These are phyloP conservation scores for Drusus annulatus DNA, from an alignment of 1,140 invertebrate genomes.

Conservation along the genomic window DNA sequence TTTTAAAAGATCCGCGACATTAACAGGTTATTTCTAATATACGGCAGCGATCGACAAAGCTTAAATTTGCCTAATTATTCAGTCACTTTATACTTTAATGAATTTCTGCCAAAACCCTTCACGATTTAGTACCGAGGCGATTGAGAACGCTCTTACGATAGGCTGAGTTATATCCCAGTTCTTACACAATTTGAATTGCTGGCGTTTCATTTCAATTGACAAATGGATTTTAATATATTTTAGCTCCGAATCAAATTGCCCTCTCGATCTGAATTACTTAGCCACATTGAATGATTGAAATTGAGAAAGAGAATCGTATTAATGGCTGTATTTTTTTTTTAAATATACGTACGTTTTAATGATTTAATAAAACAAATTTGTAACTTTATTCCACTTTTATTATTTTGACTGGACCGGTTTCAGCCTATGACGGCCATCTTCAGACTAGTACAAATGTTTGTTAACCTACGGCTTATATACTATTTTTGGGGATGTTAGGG, in stretches of 20 bases:
- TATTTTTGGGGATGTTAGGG: no score
- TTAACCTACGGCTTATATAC: no score
- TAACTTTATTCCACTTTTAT: no score
- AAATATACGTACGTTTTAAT: no score
- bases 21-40: conserved; percentile 27
- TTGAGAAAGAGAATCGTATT: neutral
- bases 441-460: no score
- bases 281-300: conserved; percentile 16
- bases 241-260: conserved; percentile 10
- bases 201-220: conserved; percentile 47
- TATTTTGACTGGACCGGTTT: no score
- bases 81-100: conserved; percentile 34
- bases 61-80: conserved; percentile 35
- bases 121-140: conserved; percentile 6
- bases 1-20: conserved; percentile 3
- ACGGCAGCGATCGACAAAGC: neutral
- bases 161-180: conserved; percentile 41
- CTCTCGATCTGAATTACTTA: neutral
- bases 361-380: no score
- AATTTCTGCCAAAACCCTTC: conserved; percentile 4
- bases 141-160: conserved; percentile 6
- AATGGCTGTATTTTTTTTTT: neutral
- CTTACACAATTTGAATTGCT: conserved; percentile 39
- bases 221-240: conserved; percentile 50
- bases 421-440: no score